These are phyloP conservation scores for Lymantria monacha DNA, from an alignment of 2,888 invertebrate genomes.

Conservation along the genomic window DNA sequence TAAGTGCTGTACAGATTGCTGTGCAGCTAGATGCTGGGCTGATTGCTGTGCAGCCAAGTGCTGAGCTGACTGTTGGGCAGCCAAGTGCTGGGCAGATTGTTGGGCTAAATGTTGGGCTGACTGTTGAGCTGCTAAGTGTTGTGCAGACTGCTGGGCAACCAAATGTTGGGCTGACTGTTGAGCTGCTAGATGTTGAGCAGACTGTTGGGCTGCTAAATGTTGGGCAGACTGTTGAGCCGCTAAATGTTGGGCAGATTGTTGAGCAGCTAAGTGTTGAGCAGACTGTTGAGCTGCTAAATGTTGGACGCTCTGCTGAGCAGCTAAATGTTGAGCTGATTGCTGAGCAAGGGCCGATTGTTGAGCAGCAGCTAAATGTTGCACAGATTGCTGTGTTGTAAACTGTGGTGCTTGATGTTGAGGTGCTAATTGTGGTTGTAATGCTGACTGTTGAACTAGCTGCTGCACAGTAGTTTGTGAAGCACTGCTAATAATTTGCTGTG, in stretches of 20 bases:
- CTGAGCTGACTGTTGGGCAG: slow-evolving; percentile 50
- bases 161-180: slow-evolving; percentile 57
- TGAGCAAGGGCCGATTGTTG: slow-evolving; percentile 62
- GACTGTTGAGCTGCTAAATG: slow-evolving; percentile 51
- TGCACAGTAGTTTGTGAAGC: slow-evolving; percentile 69
- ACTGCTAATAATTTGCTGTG: slow-evolving; percentile 69
- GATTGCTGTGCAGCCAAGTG: slow-evolving; percentile 51
- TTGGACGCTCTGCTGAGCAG: slow-evolving; percentile 49
- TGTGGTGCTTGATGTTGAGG: slow-evolving; percentile 67
- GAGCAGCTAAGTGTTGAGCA: slow-evolving; percentile 48
- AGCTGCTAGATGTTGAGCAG: slow-evolving; percentile 59
- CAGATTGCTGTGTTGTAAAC: slow-evolving; percentile 66
- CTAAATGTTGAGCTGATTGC: slow-evolving; percentile 53
- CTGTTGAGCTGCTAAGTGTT: slow-evolving; percentile 54
- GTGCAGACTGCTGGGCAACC: slow-evolving; percentile 56
- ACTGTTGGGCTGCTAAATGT: slow-evolving; percentile 60
- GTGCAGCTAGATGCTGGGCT: slow-evolving; percentile 48
- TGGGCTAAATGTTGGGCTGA: background rate
- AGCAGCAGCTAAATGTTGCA: slow-evolving; percentile 53
- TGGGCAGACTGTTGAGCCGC: slow-evolving; percentile 60
- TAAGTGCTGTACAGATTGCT: slow-evolving; percentile 42
- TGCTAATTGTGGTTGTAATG: slow-evolving; percentile 62
- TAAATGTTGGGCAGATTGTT: slow-evolving; percentile 43
- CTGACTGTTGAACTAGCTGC: slow-evolving; percentile 70
- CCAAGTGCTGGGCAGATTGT: slow-evolving; percentile 51